Evolutionary conservation across 2,888 invertebrate species (phyloP), one percentile per base, ranked within the genome.

Genomic region (Rotaria magnacalcarata): DNA sequence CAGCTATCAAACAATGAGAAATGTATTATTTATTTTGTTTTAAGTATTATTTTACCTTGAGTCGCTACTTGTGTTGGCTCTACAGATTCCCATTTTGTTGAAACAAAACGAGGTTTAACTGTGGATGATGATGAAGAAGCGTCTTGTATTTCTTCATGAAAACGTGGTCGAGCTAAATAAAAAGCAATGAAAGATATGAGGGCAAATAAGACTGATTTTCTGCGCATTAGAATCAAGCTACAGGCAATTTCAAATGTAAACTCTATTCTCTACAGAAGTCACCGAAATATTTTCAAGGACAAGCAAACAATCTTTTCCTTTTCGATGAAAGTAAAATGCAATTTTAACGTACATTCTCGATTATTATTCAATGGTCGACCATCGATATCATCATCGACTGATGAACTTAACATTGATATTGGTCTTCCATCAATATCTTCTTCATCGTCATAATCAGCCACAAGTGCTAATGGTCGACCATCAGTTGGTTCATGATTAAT

Each of bases 1-100:
- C 54, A 3, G 86, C 85, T 85, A 80, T 24, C 0, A 47, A n/a
- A 47, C 19, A 43, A 47, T 50, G 50, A 52, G 47, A 47, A 47
- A 47, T 47, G 11, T 47, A 47, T 47, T 47, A 10, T 47, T 47
- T 47, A 47, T 47, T 47, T 47, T 47, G 11, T 47, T 47, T 47
- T 47, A 47, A 47, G 7, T 34, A 5, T 34, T n/a, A 21, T 47
- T 80, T 43, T 80, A 80, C 80, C 47, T 47, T 86, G 85, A 27
- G 85, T 75, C 43, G 58, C 58, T 24, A 86, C 50, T 52, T 85
- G 60, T 56, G 60, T 56, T 24, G 96, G 95, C 92, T 97, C 96
- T 47, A 98, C 95, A 84, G 95, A 95, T 93, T 98, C 97, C 97
- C 97, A 98, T 91, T 96, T 95, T 14, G 74, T 84, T 52, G 60